Evolutionary conservation across 2,888 invertebrate genomes (phyloP), one percentile per base, ranked within the genome.

Genomic region (Cataglyphis livida): DNA sequence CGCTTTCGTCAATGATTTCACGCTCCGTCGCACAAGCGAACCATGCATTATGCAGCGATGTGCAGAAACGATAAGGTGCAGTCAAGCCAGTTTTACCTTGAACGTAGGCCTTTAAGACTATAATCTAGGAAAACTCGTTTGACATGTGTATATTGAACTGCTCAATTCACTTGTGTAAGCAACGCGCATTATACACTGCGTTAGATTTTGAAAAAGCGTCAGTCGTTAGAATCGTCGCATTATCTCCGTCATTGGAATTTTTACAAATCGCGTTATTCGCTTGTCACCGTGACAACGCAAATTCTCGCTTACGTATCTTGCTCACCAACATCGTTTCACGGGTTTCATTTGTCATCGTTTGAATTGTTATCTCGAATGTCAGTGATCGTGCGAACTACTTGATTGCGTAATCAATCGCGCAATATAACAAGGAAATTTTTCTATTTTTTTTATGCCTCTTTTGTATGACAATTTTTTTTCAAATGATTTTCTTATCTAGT

Each of bases 1-100:
- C 64, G 74, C 89, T 91, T 91, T 91, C 90, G 90, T 90, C 85
- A 85, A 88, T 87, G 89, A 92, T 93, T 92, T 91, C 89, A 91
- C 90, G 91, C 89, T 89, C 83, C 88, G 84, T 83, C 85, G 90
- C 88, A 82, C 90, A 88, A 83, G 85, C 88, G 85, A 88, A 76
- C 85, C 84, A 88, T 85, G 85, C 86, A 87, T 87, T 84, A 84
- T 83, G 84, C 73, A 66, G 68, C 88, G 88, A 90, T 85, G 84
- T 87, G 71, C 76, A 78, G 35, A 21, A 44, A 41, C 75, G 89
- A 89, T 90, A 90, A 89, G 84, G 66, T 70, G 73, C 79, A 71
- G 81, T 75, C 76, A 62, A 66, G 75, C 82, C 32, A 81, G 76
- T 85, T 85, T 89, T 87, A 88, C 89, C 89, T 90, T 89, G 89